Conservation (phyloP, 1,140 invertebrate genomes). For the Laodelphax striatellus region DNA sequence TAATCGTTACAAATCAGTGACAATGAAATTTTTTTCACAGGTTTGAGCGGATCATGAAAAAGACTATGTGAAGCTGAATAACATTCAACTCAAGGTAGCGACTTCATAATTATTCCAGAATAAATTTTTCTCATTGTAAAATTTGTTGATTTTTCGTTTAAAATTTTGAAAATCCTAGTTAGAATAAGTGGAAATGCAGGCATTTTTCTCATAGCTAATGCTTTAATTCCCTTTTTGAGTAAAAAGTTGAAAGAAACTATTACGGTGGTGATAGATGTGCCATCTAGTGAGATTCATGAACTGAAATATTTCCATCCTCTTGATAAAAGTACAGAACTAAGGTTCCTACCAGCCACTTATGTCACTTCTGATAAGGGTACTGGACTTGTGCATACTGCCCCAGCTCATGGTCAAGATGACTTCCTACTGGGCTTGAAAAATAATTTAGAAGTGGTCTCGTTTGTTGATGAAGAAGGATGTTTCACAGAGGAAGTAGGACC, state of each 20-base stretch:
- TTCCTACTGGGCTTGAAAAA: conserved; percentile 69
- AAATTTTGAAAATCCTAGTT: conserved; percentile 30
- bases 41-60: no score
- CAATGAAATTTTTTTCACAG: no score
- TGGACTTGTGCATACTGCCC: conserved; percentile 92
- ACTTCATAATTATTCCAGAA: no score
- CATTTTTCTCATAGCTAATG: conserved; percentile 52
- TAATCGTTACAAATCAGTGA: no score
- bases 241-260: conserved; percentile 25
- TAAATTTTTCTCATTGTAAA: no score
- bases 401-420: conserved; percentile 93
- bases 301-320: conserved; percentile 58
- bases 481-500: conserved; percentile 55
- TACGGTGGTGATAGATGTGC: conserved; percentile 13
- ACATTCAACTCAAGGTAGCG: no score
- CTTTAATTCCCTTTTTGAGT: conserved; percentile 40
- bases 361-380: conserved; percentile 79
- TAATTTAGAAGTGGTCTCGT: conserved; percentile 59
- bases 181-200: conserved; percentile 30
- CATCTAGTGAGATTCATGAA: conserved; percentile 13
- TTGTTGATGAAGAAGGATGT: conserved; percentile 73
- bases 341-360: conserved; percentile 58
- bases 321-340: conserved; percentile 37
- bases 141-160: no score
- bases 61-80: no score